Base-by-base conservation (phyloP, 64 coral and sea anemone species). In the Orbicella faveolata region DNA sequence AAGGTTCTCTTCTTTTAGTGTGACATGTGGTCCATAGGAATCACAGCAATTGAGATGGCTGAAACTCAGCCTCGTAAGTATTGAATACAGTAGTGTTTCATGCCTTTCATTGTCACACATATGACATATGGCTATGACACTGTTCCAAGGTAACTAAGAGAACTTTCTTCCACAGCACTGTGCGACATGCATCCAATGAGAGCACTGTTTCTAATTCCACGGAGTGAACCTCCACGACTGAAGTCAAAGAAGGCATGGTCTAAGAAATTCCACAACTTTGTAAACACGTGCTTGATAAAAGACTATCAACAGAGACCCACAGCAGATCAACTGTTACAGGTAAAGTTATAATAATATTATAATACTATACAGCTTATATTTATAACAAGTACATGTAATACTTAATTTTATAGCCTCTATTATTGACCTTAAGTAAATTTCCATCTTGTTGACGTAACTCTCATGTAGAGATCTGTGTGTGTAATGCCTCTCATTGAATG, bases 151-250 rank as follows among this genome's bases (percentile, higher is more conserved):
- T 39, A 79, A 39, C 52, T 8, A 78, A 33, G 67, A 70, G 21
- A 70, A 10, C 7, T 76, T 19, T 36, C 18, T 37, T 44, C 10
- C 75, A 63, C 72, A 98, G 96, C 96, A 62, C 52, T 98, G 14
- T 95, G 96, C 87, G 96, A 98, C 54, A 98, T 98, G 96, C 96
- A 98, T 93, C 96, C 96, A 15, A 98, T 98, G 94, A 90, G 96
- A 83, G 96, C 96, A 0, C 81, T 98, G 68, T 98, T 98, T 80
- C 87, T 98, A 34, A 98, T 98, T 8, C 96, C 96, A 76, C 92
- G 94, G 79, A 98, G 96, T 87, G 96, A 98, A 34, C 96, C 96
- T 17, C 96, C 96, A 13, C 84, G 69, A 86, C 79, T 98, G 0
- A 99, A 99, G 75, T 99, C 97, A 13, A 99, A 95, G 70, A 99